Conservation (phyloP, 2,888 invertebrate genomes). For the Drosophila vallismaia region DNA sequence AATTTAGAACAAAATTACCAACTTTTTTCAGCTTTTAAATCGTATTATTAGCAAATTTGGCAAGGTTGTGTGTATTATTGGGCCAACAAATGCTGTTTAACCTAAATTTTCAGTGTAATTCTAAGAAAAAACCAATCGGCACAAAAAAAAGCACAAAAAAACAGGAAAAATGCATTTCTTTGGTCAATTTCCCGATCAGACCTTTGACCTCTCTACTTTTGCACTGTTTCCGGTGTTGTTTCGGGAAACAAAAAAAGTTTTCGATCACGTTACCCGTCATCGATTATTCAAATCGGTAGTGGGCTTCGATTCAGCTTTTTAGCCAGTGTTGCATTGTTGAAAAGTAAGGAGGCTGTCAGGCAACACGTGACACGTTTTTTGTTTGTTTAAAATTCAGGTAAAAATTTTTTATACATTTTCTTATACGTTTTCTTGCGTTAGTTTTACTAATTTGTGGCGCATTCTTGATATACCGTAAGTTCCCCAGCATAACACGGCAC, state of each 20-base stretch:
- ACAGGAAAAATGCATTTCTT: too few relatives aligned
- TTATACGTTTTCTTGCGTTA: background rate
- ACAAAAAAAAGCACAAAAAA: too few relatives aligned
- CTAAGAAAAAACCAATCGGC: background rate
- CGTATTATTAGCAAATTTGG: background rate
- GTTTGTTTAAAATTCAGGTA: background rate
- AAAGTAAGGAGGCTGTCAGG: constrained; percentile 1
- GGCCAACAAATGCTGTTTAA: too few relatives aligned
- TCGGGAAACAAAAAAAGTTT: too few relatives aligned
- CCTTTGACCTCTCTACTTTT: background rate
- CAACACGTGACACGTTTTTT: constrained; percentile 1
- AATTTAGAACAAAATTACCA: background rate
- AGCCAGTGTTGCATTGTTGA: background rate
- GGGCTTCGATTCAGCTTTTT: background rate
- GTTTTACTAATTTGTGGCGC: background rate
- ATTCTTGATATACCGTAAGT: background rate
- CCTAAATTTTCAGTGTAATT: background rate
- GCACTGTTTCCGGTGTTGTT: background rate
- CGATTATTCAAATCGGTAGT: background rate
- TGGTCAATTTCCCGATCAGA: background rate
- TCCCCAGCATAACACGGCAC: background rate
- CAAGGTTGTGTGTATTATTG: background rate
- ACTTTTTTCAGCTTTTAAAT: background rate
- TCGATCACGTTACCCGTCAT: background rate
- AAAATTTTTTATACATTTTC: background rate